Base-by-base conservation (phyloP, 2,888 invertebrate genomes). In the Hemaris fuciformis region DNA sequence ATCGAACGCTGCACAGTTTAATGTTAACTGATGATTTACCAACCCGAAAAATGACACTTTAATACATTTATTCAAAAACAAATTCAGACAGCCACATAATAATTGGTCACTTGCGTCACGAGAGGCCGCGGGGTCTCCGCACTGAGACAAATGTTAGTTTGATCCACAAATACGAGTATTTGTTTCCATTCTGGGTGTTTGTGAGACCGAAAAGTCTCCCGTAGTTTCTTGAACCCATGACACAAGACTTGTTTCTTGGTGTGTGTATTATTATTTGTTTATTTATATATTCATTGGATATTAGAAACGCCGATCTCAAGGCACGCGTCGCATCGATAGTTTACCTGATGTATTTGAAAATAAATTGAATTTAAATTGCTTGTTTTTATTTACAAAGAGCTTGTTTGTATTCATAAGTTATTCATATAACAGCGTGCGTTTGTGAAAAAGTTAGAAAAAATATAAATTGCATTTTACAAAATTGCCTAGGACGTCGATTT, bases 261-360 rank as follows among this genome's bases (percentile, higher is more conserved):
- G n/a, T n/a, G 38, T 38, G 1, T 38, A 38, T 38, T 31, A 4
- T n/a, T n/a, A n/a, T 38, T 38, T 38, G 0, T n/a, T n/a, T 10
- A n/a, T 4, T 5, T n/a, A 13, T n/a, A n/a, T 8, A 3, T 3
- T 38, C 10, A 13, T 38, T 10, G 38, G n/a, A 38, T 38, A 38
- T 38, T 38, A 38, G 10, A 13, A 38, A 38, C 10, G n/a, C 38
- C 10, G 38, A 13, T 15, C 20, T 41, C 4, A 34, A 46, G 18
- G 43, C 31, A 45, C 45, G 38, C 34, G 25, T 7, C 27, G 1
- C 22, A 45, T 4, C 20, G 22, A 34, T 20, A 18, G n/a, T 18
- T 46, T 48, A 48, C 46, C 48, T 48, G 60, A 23, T 38, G 38
- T 60, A 60, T 60, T 60, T 60, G 60, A 48, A 60, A 60, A 60